A percentile compares a stretch with the other conserved stretches of the same genome.
Evolutionary conservation across 2,888 invertebrate species (phyloP).

Genomic region (Amorpha juglandis): DNA sequence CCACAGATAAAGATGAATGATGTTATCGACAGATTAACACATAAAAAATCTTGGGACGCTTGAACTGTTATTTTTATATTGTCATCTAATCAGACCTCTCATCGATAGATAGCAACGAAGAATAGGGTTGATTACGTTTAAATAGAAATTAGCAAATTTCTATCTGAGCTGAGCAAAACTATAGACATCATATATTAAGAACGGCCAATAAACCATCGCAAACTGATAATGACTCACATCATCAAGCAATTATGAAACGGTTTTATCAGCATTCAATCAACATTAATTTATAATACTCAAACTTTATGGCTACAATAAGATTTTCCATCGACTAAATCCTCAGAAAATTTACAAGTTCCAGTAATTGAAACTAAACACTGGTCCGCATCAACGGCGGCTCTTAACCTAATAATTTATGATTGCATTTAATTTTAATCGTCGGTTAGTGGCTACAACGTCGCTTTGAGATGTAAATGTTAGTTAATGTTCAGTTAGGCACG

Average conservation of each 20-base stretch:
- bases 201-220: too few relatives aligned
- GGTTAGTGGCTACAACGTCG: conserved; percentile 25
- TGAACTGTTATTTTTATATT: too few relatives aligned
- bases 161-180: too few relatives aligned
- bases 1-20: too few relatives aligned
- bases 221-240: neutral
- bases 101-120: too few relatives aligned
- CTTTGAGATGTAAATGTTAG: conserved; percentile 25
- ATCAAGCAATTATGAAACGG: neutral
- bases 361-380: conserved; percentile 18
- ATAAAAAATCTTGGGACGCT: too few relatives aligned
- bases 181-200: too few relatives aligned
- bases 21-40: too few relatives aligned
- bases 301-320: neutral
- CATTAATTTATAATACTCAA: neutral
- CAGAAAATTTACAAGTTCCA: neutral
- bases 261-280: neutral
- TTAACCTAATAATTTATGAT: conserved; percentile 26
- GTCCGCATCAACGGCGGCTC: neutral
- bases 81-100: too few relatives aligned
- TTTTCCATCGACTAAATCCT: neutral
- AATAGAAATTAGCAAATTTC: too few relatives aligned
- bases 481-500: conserved; percentile 15
- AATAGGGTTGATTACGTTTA: too few relatives aligned
- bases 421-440: conserved; percentile 27